Conservation (phyloP, 2,797 vertebrate genomes). For the Peromyscus aztecus region DNA sequence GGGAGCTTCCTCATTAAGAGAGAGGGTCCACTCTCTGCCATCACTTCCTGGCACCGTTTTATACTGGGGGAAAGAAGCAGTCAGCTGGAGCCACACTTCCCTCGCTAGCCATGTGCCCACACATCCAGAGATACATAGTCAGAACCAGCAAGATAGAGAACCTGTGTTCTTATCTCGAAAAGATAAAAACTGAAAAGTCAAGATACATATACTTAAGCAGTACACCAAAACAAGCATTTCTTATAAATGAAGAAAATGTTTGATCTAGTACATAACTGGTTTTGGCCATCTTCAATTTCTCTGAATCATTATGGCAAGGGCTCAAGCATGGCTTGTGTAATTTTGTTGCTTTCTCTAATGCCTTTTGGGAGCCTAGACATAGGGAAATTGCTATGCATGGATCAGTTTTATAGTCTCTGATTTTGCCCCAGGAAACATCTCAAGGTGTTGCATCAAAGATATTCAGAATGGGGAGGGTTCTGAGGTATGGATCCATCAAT, state of each 20-base stretch:
- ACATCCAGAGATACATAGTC: not conserved
- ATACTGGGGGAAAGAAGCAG: not conserved
- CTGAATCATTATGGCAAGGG: not conserved
- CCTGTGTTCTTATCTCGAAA: not conserved
- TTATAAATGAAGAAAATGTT: not conserved
- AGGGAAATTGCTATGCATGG: not conserved
- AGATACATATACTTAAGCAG: not conserved
- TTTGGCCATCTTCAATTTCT: not conserved
- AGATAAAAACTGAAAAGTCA: not conserved
- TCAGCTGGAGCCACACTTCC: not conserved
- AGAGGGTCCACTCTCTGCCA: not conserved
- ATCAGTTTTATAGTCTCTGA: not conserved
- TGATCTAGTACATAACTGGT: not conserved
- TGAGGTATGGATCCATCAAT: not conserved
- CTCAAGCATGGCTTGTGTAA: not conserved
- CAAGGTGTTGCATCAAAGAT: not conserved
- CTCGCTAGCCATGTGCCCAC: rapidly evolving
- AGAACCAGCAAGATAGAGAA: not conserved
- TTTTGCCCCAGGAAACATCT: not conserved
- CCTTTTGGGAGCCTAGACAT: not conserved
- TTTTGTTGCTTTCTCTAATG: not conserved
- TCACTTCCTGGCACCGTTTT: not conserved
- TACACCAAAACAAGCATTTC: not conserved
- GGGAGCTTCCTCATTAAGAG: not conserved
- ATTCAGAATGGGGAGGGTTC: not conserved